Evolutionary conservation across 2,113 vertebrate genomes (phyloP).

Genomic region (Phoenicopterus ruber): DNA sequence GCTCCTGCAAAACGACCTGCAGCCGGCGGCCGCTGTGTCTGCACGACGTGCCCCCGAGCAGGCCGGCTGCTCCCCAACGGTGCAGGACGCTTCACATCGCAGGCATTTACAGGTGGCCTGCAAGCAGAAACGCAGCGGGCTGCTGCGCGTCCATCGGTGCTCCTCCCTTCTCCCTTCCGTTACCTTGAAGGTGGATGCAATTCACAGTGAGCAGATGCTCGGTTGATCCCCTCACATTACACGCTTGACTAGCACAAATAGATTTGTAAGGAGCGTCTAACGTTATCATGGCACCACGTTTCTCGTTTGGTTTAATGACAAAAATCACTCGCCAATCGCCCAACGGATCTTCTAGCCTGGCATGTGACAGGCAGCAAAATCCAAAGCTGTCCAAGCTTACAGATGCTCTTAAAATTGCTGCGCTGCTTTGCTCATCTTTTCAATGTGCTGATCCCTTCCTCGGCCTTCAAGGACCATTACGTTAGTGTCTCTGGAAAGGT

Average conservation of each 20-base stretch:
- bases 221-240: neutral
- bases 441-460: neutral
- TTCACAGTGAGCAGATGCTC: neutral
- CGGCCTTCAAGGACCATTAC: neutral
- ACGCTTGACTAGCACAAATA: neutral
- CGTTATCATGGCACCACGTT: neutral
- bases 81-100: neutral
- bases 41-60: neutral
- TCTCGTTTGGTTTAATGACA: neutral
- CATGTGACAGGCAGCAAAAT: neutral
- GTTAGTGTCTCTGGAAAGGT: neutral
- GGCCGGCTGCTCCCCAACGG: neutral
- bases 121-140: neutral
- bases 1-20: neutral
- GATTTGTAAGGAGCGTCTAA: neutral
- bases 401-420: neutral
- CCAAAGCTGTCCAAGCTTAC: neutral
- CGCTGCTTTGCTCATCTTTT: neutral
- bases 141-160: accelerated
- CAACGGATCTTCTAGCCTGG: neutral
- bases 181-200: neutral
- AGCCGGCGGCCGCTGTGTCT: neutral
- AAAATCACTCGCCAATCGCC: neutral
- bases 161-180: neutral
- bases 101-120: neutral